Evolutionary conservation across 1,140 invertebrate genomes (phyloP).

Genomic region (Penaeus vannamei): DNA sequence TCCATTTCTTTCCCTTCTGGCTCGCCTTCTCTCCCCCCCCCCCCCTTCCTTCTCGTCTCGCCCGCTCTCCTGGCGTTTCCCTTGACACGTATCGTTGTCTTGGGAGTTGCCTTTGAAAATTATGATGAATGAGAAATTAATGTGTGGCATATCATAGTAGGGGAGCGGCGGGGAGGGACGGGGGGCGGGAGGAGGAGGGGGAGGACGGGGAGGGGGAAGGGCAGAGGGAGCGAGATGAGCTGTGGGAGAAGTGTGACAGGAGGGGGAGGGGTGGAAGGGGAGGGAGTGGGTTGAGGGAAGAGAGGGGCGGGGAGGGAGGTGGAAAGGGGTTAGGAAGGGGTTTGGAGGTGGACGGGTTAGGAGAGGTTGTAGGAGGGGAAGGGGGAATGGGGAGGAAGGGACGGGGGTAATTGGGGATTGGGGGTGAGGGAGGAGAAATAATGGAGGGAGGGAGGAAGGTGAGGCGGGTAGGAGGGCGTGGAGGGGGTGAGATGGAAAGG

Average conservation of each 20-base stretch:
- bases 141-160: conserved; percentile 19
- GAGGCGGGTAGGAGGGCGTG: not conserved
- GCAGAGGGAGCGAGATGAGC: not conserved
- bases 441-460: not conserved
- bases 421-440: not conserved
- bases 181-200: not conserved
- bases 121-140: conserved; percentile 54
- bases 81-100: conserved; percentile 24
- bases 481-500: not conserved
- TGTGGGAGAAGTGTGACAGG: not conserved
- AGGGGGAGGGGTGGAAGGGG: not conserved
- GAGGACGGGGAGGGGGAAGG: not conserved
- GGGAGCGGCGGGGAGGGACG: not conserved
- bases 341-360: not conserved
- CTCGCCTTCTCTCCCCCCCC: not conserved
- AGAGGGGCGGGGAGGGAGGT: not conserved
- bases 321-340: too few relatives aligned
- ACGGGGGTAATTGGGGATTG: not conserved
- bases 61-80: conserved; percentile 3
- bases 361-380: not conserved
- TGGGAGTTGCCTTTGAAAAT: conserved; percentile 31
- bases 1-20: not conserved
- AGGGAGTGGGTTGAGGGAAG: not conserved
- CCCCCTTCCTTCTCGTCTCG: not conserved
- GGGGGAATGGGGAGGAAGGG: not conserved